Evolutionary conservation across 1,140 invertebrate genomes (phyloP), one percentile per base, ranked within the genome.

Genomic region (Hylaeus anthracinus): DNA sequence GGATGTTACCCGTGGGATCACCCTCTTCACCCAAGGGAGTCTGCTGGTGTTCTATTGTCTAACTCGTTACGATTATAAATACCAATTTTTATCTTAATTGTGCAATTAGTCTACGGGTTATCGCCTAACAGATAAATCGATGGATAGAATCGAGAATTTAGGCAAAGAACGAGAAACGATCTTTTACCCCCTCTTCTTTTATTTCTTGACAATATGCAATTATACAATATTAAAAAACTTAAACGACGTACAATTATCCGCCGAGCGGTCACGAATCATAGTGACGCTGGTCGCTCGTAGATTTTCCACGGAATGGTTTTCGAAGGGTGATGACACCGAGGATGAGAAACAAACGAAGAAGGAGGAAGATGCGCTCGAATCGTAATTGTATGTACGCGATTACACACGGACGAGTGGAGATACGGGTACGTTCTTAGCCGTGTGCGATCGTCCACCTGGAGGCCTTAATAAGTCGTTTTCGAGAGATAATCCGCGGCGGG

Each of bases 221-320:
- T 26, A 26, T 26, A 26, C 26, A 26, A 26, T 26, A 26, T 26
- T 26, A 26, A 26, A 26, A 26, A 93, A 93, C 93, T 93, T 93
- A 93, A 93, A 93, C 92, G 92, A 92, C 91, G 92, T 91, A 93
- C 93, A 93, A 94, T 93, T 92, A 93, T 94, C 92, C 26, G 26
- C 26, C 26, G 26, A 26, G 26, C 26, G 26, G 88, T 92, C 88
- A 91, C 58, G 58, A 87, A 88, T 89, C 86, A 89, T 89, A 81
- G 70, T 61, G 65, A 26, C 37, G 66, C n/a, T 53, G 67, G 63
- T 63, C 70, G 72, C 63, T 60, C 75, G 72, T n/a, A 15, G 48
- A 72, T 55, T 75, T 84, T 76, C 72, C 67, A 37, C 51, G 72
- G 81, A 88, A 75, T 58, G 72, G 37, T 66, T 55, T 51, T 39